Evolutionary conservation across 2,113 vertebrate genomes (phyloP), one percentile per base, ranked within the genome.

Genomic region (Odocoileus virginianus): DNA sequence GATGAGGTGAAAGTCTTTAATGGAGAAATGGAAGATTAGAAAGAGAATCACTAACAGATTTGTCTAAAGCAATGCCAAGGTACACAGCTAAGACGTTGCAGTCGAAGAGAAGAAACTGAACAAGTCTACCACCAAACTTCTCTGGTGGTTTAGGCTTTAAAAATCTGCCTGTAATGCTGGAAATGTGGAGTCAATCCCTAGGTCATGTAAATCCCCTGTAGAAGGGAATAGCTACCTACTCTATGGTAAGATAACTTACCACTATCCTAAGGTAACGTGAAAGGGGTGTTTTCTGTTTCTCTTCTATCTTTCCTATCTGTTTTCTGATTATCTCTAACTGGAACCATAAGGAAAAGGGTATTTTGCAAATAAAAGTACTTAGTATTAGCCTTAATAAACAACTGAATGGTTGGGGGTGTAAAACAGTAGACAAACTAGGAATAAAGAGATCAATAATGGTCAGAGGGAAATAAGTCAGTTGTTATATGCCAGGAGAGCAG

Each of bases 1-100:
- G 27, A 15, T 58, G 43, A 89, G 54, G 3, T 8, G 7, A 81
- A 74, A 14, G 21, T 61, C 33, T 90, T 79, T 40, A 50, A 74
- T 9, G 5, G 19, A 8, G 15, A 40, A 14, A 54, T 0, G 6
- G 14, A 21, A 7, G 23, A 43, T 54, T 52, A 19, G 7, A 43
- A 58, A 71, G 87, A 17, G 14, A 88, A 50, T 74, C 58, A 10
- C 16, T 79, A 19, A 23, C 16, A 3, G 3, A 7, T 84, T 91
- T 93, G 7, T 67, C 27, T 55, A 52, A 79, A 90, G 21, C 23
- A 55, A 16, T 54, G 5, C 27, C 6, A 8, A n/a, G 21, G 14
- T 21, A 60, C 33, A 36, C 8, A 52, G 3, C 8, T 16, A 60
- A 84, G 55, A 89, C 1, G 16, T 74, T 92, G 4, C 40, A 67